These are phyloP conservation scores for Oxyruncus cristatus DNA, from an alignment of 2,113 vertebrate genomes.

Conservation along the genomic window DNA sequence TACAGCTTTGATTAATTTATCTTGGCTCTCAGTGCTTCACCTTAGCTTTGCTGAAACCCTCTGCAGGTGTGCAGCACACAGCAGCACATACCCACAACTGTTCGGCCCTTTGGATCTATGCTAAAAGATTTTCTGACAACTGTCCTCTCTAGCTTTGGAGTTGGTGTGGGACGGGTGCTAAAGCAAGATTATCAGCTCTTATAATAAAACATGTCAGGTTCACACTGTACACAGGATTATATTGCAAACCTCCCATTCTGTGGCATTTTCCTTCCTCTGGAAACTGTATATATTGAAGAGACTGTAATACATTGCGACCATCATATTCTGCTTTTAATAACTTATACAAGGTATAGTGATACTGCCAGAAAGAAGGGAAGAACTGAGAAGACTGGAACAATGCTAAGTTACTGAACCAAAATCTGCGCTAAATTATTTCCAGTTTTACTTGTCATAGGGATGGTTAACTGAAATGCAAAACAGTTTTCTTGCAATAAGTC, in stretches of 20 bases:
- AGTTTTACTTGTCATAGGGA: background rate
- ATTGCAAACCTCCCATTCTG: background rate
- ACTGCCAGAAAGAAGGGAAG: background rate
- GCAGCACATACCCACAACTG: background rate
- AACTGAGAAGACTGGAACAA: background rate
- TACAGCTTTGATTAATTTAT: background rate
- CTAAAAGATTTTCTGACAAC: background rate
- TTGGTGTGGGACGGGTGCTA: background rate
- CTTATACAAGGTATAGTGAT: background rate
- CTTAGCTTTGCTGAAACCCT: background rate
- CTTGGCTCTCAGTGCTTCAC: background rate
- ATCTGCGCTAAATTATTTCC: background rate
- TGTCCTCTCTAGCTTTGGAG: background rate
- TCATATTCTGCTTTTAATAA: background rate
- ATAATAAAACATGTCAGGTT: background rate
- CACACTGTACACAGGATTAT: background rate
- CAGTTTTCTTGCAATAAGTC: background rate
- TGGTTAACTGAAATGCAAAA: background rate
- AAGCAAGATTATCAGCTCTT: background rate
- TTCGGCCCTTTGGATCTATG: background rate
- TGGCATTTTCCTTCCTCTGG: background rate
- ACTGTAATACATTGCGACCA: accelerated
- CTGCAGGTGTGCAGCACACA: background rate
- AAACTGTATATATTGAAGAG: background rate
- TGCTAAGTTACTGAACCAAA: background rate